Base-by-base conservation (phyloP, 1,140 invertebrate genomes). In the Caerostris extrusa region DNA sequence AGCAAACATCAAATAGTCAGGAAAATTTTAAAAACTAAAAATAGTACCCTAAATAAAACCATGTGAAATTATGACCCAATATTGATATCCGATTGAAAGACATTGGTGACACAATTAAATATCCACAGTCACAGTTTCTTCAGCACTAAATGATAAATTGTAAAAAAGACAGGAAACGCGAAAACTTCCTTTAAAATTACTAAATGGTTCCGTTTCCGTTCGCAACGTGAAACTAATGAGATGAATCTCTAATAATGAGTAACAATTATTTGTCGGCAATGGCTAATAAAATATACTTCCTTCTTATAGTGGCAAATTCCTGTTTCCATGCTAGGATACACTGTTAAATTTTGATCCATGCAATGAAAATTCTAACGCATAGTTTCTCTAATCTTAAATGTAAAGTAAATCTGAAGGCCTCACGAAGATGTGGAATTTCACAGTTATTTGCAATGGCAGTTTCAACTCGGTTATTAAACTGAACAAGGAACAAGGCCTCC, bases 201-300 rank as follows among this genome's bases (percentile, higher is more conserved):
- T 58, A 85, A 85, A 85, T 58, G 55, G 82, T 85, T 85, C 82
- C 82, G 82, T 19, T 58, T 85, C 82, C 82, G 82, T n/a, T 56
- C 82, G n/a, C 58, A 85, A 85, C 56, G 19, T 60, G 17, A 19
- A 85, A 85, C 19, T 85, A 85, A 85, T 85, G 82, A 60, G 82
- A 77, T 50, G 69, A 77, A 50, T 77, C 12, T 19, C 69, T 34
- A 34, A 34, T 34, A 34, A 34, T 34, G 34, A 34, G 34, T 34
- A 34, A 34, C 34, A 34, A 34, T 34, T 34, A 34, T 34, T 50
- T 12, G 19, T 77, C 19, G 50, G 34, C 10, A 34, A 50, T 4
- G 69, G 7, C n/a, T 67, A 17, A 6, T 14, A 67, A 67, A 64
- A 67, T 17, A 67, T 6, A 2, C 58, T n/a, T 67, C 5, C n/a